These are phyloP conservation scores for Eriocheir sinensis DNA, from an alignment of 1,140 invertebrate genomes.

Conservation along the genomic window DNA sequence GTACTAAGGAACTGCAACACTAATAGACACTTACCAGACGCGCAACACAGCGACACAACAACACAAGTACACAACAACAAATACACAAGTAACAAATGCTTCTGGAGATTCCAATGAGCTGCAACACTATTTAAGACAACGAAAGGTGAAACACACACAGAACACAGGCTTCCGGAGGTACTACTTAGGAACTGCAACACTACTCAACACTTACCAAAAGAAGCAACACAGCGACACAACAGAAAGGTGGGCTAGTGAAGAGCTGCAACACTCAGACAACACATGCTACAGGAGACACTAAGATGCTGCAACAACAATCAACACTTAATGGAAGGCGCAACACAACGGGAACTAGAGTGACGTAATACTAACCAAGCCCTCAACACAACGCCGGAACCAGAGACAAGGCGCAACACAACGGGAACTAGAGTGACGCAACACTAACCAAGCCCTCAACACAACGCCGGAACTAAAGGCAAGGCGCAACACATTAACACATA, in stretches of 20 bases:
- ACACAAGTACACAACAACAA: not conserved
- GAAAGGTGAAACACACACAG: not conserved
- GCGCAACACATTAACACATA: not conserved
- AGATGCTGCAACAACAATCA: no score
- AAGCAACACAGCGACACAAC: not conserved
- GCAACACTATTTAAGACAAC: not conserved
- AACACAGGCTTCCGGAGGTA: not conserved
- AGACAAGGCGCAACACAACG: not conserved
- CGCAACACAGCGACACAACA: not conserved
- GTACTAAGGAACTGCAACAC: not conserved
- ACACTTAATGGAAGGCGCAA: no score
- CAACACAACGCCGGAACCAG: not conserved
- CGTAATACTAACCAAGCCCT: no score
- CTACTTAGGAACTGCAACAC: not conserved
- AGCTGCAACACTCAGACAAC: not conserved
- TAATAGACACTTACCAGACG: not conserved
- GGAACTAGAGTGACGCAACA: not conserved
- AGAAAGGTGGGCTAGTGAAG: no score
- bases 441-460: not conserved
- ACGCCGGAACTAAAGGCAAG: not conserved
- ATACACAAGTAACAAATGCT: not conserved
- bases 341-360: not conserved
- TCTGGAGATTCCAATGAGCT: no score
- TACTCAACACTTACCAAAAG: not conserved
- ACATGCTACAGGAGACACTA: no score